These are phyloP conservation scores for Rhingia rostrata DNA, from an alignment of 2,888 invertebrate genomes.

Conservation along the genomic window DNA sequence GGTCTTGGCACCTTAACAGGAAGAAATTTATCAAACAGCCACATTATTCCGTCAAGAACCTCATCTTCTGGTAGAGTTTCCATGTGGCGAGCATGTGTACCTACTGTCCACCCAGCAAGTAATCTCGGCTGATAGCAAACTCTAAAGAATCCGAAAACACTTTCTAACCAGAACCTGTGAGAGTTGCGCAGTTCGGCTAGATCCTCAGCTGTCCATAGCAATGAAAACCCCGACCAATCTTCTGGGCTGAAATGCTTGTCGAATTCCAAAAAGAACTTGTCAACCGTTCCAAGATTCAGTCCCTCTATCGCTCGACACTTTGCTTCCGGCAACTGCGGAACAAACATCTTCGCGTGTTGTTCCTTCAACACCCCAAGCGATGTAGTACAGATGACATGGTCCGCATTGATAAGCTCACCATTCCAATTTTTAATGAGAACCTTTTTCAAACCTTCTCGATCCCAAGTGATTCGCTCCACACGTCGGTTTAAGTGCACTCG, in stretches of 20 bases:
- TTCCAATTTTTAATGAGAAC: slow-evolving; percentile 78
- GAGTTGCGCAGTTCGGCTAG: slow-evolving; percentile 76
- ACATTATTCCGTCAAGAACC: slow-evolving; percentile 77
- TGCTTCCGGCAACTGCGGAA: slow-evolving; percentile 83
- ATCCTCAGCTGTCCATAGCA: slow-evolving; percentile 85
- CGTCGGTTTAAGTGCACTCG: slow-evolving; percentile 78
- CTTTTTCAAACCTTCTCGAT: slow-evolving; percentile 61
- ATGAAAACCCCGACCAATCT: slow-evolving; percentile 83
- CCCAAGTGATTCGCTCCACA: slow-evolving; percentile 78
- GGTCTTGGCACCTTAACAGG: slow-evolving; percentile 77
- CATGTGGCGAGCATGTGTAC: slow-evolving; percentile 85
- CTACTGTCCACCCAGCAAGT: slow-evolving; percentile 88
- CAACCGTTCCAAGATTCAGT: slow-evolving; percentile 85
- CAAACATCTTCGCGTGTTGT: slow-evolving; percentile 81
- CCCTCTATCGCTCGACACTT: slow-evolving; percentile 84
- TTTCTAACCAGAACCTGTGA: slow-evolving; percentile 85
- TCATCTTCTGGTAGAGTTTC: slow-evolving; percentile 85
- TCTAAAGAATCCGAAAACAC: slow-evolving; percentile 87
- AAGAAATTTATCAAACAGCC: slow-evolving; percentile 79
- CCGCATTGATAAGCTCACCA: slow-evolving; percentile 82
- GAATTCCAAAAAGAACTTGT: slow-evolving; percentile 86
- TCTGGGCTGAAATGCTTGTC: slow-evolving; percentile 84
- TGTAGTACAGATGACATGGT: slow-evolving; percentile 85
- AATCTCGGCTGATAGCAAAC: slow-evolving; percentile 86
- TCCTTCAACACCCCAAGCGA: slow-evolving; percentile 86